These are phyloP conservation scores for Muntiacus muntjak DNA, from an alignment of 2,113 vertebrate species.

Conservation along the genomic window DNA sequence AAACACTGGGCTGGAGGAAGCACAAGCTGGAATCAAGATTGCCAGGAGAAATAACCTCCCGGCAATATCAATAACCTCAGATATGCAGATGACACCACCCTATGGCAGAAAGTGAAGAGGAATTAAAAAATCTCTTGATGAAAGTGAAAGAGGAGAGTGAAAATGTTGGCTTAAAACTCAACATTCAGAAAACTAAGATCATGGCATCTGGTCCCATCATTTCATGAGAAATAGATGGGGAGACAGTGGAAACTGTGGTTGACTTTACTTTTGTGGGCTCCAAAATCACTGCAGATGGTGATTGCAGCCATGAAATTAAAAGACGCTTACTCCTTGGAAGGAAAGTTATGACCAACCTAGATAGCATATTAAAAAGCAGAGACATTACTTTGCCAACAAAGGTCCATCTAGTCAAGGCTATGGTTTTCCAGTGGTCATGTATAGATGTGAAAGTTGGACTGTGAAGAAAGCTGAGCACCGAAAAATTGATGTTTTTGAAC, in stretches of 20 bases:
- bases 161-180: background rate
- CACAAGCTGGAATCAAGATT: background rate
- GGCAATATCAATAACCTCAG: background rate
- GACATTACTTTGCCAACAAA: background rate
- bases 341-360: background rate
- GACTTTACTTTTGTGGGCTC: background rate
- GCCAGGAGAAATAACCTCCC: accelerated
- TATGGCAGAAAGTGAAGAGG: background rate
- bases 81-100: background rate
- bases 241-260: background rate
- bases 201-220: background rate
- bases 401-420: background rate
- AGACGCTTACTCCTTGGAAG: background rate
- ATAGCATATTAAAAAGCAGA: background rate
- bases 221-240: background rate
- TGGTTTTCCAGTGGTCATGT: background rate
- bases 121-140: background rate
- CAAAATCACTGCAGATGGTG: background rate
- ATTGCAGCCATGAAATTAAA: background rate
- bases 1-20: accelerated
- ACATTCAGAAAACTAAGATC: background rate
- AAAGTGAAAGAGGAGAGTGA: background rate
- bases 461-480: background rate
- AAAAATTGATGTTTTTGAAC: background rate
- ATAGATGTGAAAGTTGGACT: background rate